These are phyloP conservation scores for Hestina assimilis DNA, from an alignment of 1,140 invertebrate genomes.

Conservation along the genomic window DNA sequence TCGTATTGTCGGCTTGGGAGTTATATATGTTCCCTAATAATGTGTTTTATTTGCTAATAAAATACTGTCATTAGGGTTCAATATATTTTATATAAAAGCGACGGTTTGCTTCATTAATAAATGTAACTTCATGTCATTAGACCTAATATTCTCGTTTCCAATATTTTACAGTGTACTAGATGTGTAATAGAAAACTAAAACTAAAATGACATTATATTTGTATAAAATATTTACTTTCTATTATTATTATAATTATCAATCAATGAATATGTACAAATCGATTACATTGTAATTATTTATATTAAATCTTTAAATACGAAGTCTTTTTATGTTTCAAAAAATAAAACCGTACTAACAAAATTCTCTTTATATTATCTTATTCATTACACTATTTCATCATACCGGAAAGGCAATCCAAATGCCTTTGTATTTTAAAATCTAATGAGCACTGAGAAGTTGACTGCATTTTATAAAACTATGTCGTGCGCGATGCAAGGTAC, in stretches of 20 bases:
- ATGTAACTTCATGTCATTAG: conserved; percentile 22
- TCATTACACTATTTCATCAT: no score
- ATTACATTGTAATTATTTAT: conserved; percentile 72
- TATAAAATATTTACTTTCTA: conserved; percentile 67
- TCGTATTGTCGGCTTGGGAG: not conserved
- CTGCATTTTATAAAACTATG: no score
- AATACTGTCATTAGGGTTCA: conserved; percentile 68
- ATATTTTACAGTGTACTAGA: conserved; percentile 43
- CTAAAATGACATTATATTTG: conserved; percentile 67
- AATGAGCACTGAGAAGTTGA: no score
- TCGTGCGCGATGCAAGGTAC: no score
- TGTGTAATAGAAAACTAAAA: conserved; percentile 44
- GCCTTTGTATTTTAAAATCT: no score
- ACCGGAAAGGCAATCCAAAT: no score
- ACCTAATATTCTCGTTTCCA: conserved; percentile 45
- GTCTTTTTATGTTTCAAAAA: not conserved
- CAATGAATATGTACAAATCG: conserved; percentile 72
- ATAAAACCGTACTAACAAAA: not conserved
- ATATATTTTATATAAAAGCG: conserved; percentile 35
- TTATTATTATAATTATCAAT: conserved; percentile 59
- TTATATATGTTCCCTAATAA: conserved; percentile 66
- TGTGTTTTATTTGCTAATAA: conserved; percentile 71
- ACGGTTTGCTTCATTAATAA: conserved; percentile 25
- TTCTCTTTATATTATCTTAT: no score
- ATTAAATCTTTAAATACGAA: conserved; percentile 71